Evolutionary conservation across 2,888 invertebrate species (phyloP).

Genomic region (Linnaemya tessellans): DNA sequence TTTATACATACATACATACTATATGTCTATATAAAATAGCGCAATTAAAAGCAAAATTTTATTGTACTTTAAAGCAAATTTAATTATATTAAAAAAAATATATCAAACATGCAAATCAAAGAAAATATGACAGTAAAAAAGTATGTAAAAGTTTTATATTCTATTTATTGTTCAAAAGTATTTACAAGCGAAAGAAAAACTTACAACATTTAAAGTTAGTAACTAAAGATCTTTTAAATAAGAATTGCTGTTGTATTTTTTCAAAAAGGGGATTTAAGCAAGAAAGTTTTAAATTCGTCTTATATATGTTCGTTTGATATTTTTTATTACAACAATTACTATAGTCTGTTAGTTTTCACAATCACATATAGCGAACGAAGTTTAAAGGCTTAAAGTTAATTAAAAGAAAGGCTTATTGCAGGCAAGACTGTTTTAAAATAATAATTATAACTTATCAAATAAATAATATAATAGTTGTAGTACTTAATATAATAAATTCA

Average conservation of each 20-base stretch:
- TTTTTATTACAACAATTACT: slow-evolving; percentile 6
- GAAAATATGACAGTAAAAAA: slow-evolving; percentile 5
- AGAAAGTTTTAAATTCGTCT: not conserved
- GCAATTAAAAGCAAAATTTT: slow-evolving; percentile 25
- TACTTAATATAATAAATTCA: not conserved
- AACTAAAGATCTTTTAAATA: slow-evolving; percentile 43
- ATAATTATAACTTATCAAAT: slow-evolving; percentile 4
- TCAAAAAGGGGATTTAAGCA: not conserved
- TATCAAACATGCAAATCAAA: slow-evolving; percentile 47
- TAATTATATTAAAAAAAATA: not conserved
- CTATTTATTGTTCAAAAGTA: slow-evolving; percentile 22
- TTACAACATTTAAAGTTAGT: slow-evolving; percentile 24
- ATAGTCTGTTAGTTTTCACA: slow-evolving; percentile 39
- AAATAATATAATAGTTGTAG: not conserved
- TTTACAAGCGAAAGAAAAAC: slow-evolving; percentile 44
- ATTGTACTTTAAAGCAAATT: slow-evolving; percentile 32
- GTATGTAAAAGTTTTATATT: slow-evolving; percentile 35
- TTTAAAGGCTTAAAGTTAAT: slow-evolving; percentile 31
- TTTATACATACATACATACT: too few species aligned
- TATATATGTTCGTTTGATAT: too few species aligned
- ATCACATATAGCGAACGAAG: not conserved
- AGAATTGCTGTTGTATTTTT: slow-evolving; percentile 8
- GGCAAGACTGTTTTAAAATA: slow-evolving; percentile 31
- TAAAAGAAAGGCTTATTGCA: slow-evolving; percentile 22
- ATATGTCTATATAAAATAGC: too few species aligned